Percentiles rank a stretch among this genome's conserved stretches.
These are phyloP conservation scores for Ceriagrion tenellum DNA, from an alignment of 2,888 invertebrate genomes.

Conservation along the genomic window DNA sequence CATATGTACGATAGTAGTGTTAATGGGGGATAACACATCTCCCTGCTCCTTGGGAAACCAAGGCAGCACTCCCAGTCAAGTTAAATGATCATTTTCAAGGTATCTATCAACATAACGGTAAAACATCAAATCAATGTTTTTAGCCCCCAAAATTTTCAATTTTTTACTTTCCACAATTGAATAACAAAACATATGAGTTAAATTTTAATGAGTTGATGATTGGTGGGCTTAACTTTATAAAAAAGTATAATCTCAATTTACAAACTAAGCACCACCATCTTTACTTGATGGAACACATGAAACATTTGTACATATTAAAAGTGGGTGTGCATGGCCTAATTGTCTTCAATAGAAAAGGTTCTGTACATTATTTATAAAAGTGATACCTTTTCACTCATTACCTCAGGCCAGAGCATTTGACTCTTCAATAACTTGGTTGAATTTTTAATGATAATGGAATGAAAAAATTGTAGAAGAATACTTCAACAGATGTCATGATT, in stretches of 20 bases:
- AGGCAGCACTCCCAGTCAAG: no score
- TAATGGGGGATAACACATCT: no score
- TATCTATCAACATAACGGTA: no score
- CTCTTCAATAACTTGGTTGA: not conserved
- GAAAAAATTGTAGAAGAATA: not conserved
- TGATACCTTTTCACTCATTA: not conserved
- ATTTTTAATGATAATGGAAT: not conserved
- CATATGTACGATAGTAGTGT: no score
- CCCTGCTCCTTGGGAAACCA: no score
- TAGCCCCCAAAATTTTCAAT: not conserved
- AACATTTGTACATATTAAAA: not conserved
- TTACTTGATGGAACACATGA: not conserved
- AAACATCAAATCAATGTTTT: not conserved
- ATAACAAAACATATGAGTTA: not conserved
- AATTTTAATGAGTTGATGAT: not conserved
- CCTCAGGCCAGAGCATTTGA: not conserved
- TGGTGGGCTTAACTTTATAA: not conserved
- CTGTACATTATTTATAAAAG: not conserved
- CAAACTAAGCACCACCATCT: not conserved
- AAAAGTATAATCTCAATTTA: not conserved
- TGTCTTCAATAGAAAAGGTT: not conserved
- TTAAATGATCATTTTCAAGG: no score
- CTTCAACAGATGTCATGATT: not conserved
- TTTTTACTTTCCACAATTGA: not conserved
- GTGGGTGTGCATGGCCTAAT: not conserved